Evolutionary conservation across 2,797 vertebrate species (phyloP).

Genomic region (Triplophysa yarkandensis): DNA sequence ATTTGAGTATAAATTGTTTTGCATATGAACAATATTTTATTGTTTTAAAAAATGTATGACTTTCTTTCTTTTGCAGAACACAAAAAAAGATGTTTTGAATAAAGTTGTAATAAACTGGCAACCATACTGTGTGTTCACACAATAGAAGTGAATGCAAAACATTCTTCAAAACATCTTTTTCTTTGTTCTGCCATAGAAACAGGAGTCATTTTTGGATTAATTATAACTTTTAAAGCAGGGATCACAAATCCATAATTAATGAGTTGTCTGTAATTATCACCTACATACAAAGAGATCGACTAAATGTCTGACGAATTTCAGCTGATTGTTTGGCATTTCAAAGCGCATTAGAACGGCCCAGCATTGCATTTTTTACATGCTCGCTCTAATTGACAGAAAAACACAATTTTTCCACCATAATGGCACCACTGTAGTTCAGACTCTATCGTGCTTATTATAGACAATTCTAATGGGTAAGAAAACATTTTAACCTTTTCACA

Average conservation of each 20-base stretch:
- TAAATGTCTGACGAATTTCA: constrained; percentile 2
- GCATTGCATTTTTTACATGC: constrained; percentile 6
- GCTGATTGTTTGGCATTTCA: constrained; percentile 31
- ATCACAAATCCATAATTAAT: constrained; percentile 17
- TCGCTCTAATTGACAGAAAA: constrained; percentile 28
- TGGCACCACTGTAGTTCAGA: constrained; percentile 5
- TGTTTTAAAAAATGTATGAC: no score
- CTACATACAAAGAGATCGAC: constrained; percentile 1
- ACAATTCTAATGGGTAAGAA: constrained; percentile 27
- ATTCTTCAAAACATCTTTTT: constrained; percentile 9
- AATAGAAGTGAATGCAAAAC: no score
- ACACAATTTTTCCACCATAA: not conserved
- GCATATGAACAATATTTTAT: no score
- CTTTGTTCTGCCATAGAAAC: not conserved
- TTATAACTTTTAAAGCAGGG: no score
- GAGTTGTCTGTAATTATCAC: constrained; percentile 19
- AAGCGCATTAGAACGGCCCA: constrained; percentile 21
- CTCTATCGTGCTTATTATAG: constrained; percentile 23
- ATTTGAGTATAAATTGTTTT: no score
- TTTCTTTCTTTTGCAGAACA: no score
- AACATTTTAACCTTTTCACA: constrained; percentile 46
- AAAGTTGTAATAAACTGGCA: no score
- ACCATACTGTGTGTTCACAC: no score
- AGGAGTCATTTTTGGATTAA: no score
- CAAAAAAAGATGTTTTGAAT: no score